phyloP scores from a whole-genome alignment of 2,797 vertebrate species.

The Prionace glauca region DNA sequence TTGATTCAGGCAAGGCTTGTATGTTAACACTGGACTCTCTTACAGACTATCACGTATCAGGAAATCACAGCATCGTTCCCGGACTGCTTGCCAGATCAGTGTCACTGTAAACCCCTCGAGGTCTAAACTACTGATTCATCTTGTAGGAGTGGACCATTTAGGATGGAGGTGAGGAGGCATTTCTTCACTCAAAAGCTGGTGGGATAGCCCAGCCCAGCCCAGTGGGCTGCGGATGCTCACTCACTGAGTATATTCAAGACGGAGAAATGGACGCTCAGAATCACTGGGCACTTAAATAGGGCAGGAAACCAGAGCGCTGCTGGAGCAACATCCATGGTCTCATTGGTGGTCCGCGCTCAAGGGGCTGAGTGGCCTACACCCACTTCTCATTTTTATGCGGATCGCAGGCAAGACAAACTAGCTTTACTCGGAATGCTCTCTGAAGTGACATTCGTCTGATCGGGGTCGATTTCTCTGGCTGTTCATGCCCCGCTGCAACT shows the following conservation, averaged over 20 bases:
- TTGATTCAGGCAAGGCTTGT: background rate
- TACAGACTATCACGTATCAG: background rate
- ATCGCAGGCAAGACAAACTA: background rate
- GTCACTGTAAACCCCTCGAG: background rate
- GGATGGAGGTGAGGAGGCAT: background rate
- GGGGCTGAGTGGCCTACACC: background rate
- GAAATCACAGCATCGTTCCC: background rate
- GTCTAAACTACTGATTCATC: background rate
- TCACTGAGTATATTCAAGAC: background rate
- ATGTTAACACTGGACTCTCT: background rate
- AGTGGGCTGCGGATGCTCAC: background rate
- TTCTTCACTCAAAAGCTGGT: background rate
- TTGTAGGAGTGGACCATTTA: background rate
- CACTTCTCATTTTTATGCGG: background rate
- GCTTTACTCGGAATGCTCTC: background rate
- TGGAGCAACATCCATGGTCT: background rate
- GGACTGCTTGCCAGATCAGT: no score
- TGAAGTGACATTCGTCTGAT: background rate
- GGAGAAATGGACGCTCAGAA: background rate
- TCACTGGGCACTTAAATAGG: background rate
- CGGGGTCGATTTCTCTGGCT: no score
- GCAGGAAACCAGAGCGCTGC: background rate
- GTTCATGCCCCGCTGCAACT: no score
- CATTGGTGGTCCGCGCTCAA: background rate
- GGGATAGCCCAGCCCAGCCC: background rate